A percentile compares a stretch with the other conserved stretches of the same genome.
Conservation (phyloP, 2,113 vertebrate species). For the Kryptolebias marmoratus region DNA sequence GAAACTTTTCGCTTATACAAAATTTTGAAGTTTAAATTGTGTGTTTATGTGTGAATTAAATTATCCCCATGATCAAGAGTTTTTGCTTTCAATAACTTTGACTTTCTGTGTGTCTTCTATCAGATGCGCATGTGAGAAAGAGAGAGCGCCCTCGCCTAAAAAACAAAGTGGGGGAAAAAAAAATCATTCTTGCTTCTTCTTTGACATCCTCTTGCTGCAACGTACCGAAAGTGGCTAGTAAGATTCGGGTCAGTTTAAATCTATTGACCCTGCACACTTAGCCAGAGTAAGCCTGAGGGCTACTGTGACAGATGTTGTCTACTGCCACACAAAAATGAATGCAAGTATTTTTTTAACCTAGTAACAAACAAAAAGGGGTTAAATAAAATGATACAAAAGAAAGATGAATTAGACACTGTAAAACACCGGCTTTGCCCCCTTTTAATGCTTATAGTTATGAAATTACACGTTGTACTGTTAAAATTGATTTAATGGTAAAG, state of each 20-base stretch:
- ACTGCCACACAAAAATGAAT: slow-evolving; percentile 25
- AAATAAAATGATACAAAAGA: not conserved
- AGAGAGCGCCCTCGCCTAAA: slow-evolving; percentile 34
- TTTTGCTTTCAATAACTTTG: slow-evolving; percentile 18
- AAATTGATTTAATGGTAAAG: too few relatives aligned
- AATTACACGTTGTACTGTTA: too few relatives aligned
- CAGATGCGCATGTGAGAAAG: slow-evolving; percentile 33
- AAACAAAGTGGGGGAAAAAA: slow-evolving; percentile 34
- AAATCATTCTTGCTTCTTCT: slow-evolving; percentile 50
- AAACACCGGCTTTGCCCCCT: too few relatives aligned
- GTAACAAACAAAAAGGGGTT: not conserved
- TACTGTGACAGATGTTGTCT: slow-evolving; percentile 70
- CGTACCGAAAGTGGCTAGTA: slow-evolving; percentile 46
- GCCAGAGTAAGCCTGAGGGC: slow-evolving; percentile 61
- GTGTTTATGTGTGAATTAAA: not conserved
- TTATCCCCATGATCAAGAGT: slow-evolving; percentile 2
- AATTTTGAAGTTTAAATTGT: too few relatives aligned
- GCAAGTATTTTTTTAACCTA: not conserved
- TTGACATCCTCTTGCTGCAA: slow-evolving; percentile 28
- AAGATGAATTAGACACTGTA: too few relatives aligned
- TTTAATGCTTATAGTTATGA: too few relatives aligned
- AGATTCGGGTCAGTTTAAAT: slow-evolving; percentile 77
- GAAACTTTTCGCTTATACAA: not conserved
- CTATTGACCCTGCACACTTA: slow-evolving; percentile 68
- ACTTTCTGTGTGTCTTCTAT: slow-evolving; percentile 40